Conservation (phyloP, 2,113 vertebrate species). For the Embiotoca jacksoni region DNA sequence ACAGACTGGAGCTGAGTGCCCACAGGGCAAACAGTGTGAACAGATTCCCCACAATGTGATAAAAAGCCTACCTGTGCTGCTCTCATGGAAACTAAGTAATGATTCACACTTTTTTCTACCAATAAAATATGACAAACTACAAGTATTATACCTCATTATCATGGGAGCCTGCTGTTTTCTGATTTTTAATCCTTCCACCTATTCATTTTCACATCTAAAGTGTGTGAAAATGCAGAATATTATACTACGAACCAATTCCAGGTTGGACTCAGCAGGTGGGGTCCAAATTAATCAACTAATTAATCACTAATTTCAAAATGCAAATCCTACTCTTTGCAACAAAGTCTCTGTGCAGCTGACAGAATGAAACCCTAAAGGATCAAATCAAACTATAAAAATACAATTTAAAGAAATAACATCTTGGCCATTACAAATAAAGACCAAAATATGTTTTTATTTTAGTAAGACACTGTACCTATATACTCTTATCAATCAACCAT, state of each 20-base stretch:
- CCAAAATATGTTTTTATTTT: no score
- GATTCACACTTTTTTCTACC: not conserved
- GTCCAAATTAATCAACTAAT: conserved; percentile 46
- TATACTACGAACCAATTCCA: not conserved
- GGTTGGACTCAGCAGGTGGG: conserved; percentile 32
- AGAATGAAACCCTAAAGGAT: no score
- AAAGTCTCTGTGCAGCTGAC: no score
- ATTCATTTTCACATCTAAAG: conserved; percentile 7
- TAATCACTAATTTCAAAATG: conserved; percentile 4
- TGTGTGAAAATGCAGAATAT: conserved; percentile 16
- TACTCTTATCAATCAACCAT: no score
- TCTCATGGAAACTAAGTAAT: no score
- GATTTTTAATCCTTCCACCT: not conserved
- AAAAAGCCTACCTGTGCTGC: not conserved
- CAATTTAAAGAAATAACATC: no score
- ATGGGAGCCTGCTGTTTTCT: conserved; percentile 18
- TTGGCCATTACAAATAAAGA: no score
- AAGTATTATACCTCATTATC: conserved; percentile 25
- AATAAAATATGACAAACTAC: conserved; percentile 21
- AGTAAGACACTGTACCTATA: no score
- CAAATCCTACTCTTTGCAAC: not conserved
- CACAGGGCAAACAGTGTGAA: not conserved
- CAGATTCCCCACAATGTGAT: not conserved
- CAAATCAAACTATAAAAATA: no score
- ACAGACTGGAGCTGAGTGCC: not conserved